Evolutionary conservation across 2,797 vertebrate species (phyloP).

Genomic region (Salarias fasciatus): DNA sequence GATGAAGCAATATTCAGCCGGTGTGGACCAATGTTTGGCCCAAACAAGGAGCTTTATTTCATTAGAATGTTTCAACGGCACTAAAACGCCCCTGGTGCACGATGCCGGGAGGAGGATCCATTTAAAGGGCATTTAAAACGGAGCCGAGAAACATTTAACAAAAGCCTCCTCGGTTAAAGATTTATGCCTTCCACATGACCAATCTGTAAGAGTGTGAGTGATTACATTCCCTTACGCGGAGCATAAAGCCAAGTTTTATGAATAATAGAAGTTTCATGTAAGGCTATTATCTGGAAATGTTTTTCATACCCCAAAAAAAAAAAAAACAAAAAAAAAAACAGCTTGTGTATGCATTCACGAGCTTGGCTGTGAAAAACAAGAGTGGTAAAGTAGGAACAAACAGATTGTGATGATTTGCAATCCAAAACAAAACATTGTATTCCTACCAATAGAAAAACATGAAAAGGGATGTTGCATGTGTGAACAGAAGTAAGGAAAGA

Average conservation of each 20-base stretch:
- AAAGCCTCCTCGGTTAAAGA: conserved; percentile 31
- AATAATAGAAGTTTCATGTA: neutral
- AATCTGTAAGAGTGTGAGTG: conserved; percentile 13
- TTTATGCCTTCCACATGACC: conserved; percentile 22
- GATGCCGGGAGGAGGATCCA: conserved; percentile 34
- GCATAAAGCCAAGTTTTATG: neutral
- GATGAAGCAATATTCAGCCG: conserved; percentile 52
- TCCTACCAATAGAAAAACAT: too few species aligned
- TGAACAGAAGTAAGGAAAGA: too few species aligned
- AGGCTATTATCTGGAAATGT: neutral
- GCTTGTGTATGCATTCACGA: too few species aligned
- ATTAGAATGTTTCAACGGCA: conserved; percentile 44
- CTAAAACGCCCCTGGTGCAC: conserved; percentile 44
- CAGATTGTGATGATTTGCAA: too few species aligned
- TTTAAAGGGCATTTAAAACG: conserved; percentile 51
- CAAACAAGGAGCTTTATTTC: conserved; percentile 54
- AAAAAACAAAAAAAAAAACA: too few species aligned
- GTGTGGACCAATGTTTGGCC: conserved; percentile 34
- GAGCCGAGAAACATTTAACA: conserved; percentile 25
- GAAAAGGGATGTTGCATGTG: too few species aligned
- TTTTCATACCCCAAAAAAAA: too few species aligned
- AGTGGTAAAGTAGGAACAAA: too few species aligned
- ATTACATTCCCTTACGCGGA: neutral
- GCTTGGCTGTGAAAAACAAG: too few species aligned
- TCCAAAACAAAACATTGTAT: too few species aligned